A percentile compares a stretch with the other conserved stretches of the same genome.
Evolutionary conservation across 2,113 vertebrate genomes (phyloP).

Genomic region (Trematomus loennbergii): DNA sequence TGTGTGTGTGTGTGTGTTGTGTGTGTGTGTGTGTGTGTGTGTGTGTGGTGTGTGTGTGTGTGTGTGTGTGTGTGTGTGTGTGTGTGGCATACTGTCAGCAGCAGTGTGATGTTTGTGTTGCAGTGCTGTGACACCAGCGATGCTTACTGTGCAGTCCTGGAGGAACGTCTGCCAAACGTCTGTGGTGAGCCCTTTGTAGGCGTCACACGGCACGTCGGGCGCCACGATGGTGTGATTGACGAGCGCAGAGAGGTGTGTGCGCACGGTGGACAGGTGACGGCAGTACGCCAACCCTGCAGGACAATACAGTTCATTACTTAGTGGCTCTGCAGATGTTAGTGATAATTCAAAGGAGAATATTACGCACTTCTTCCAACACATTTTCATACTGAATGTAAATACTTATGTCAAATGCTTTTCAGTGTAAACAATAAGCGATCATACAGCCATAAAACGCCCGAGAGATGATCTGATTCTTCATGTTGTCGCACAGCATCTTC

Average conservation of each 20-base stretch:
- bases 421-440: constrained; percentile 7
- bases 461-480: constrained; percentile 99
- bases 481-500: constrained; percentile 98
- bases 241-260: constrained; percentile 95
- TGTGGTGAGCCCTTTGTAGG: constrained; percentile 87
- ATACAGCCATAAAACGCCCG: constrained; percentile 98
- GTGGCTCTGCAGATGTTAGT: neutral
- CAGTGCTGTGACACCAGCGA: constrained; percentile 5
- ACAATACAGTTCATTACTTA: constrained; percentile 36
- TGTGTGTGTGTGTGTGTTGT: no score
- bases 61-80: constrained; percentile 21
- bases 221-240: constrained; percentile 95
- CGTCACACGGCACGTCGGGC: constrained; percentile 85
- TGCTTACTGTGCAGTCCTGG: constrained; percentile 89
- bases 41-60: constrained; percentile 17
- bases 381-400: constrained; percentile 7
- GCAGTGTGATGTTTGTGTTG: constrained; percentile 26
- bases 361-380: neutral
- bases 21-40: constrained; percentile 18
- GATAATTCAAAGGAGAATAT: neutral
- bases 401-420: constrained; percentile 1
- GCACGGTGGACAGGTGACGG: constrained; percentile 96
- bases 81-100: constrained; percentile 6
- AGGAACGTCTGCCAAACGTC: constrained; percentile 92
- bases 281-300: constrained; percentile 96